Evolutionary conservation across 2,888 invertebrate species (phyloP), one percentile per base, ranked within the genome.

Genomic region (Congeria kusceri): DNA sequence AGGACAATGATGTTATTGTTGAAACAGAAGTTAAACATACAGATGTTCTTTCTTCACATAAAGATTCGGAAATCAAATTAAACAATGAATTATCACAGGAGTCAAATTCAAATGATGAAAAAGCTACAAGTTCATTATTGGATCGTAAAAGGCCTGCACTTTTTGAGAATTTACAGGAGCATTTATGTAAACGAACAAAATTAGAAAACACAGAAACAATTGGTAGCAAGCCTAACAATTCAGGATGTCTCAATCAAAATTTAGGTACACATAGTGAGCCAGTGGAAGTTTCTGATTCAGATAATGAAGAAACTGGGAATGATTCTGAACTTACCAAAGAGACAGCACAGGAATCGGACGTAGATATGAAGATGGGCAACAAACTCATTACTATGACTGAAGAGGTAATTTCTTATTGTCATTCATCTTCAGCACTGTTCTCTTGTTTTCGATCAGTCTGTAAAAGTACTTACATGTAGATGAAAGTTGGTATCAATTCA

Each of bases 281-380:
- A 29, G 83, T 87, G 23, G 86, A 86, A 57, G 47, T 86, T 44
- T 86, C 82, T 13, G 84, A 87, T 59, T 74, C 82, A 39, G 88
- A 87, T 27, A 78, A 83, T 25, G 86, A 87, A 23, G 47, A 58
- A 44, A 25, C 27, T 25, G 46, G 23, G 9, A 23, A 23, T 57
- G 28, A 28, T 18, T 11, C 78, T 28, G 84, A 87, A 56, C 47
- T 57, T 11, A 32, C 53, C 39, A 73, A 78, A 7, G 83, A 80
- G 7, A 74, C 77, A 25, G 85, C 85, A n/a, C 83, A 83, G 28
- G 83, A 83, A 64, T 32, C n/a, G 25, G 18, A 25, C 61, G 29
- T 5, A 58, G 29, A 28, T 27, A 27, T 56, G 56, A 29, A 53
- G 49, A 29, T 28, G n/a, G 27, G 63, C 39, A 44, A 59, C 28